Percentiles rank a stretch among this genome's conserved stretches.
These are phyloP conservation scores for Seira musarum DNA, from an alignment of 2,888 invertebrate genomes.

Conservation along the genomic window DNA sequence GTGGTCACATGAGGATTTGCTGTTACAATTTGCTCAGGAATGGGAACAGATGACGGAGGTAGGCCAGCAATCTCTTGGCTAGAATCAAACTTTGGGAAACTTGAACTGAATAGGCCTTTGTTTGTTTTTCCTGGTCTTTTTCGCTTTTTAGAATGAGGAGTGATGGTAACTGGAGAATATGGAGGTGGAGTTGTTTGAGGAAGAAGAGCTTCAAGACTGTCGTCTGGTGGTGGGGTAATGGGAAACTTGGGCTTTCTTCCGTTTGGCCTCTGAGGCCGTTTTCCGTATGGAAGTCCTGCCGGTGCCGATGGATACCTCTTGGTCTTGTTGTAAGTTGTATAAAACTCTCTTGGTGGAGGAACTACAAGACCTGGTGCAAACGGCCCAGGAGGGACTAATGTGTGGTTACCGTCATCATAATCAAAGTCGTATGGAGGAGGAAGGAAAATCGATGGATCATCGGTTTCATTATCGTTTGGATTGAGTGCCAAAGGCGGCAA, in stretches of 20 bases:
- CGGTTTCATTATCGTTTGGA: conserved; percentile 78
- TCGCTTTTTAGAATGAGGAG: conserved; percentile 59
- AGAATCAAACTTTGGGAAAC: conserved; percentile 53
- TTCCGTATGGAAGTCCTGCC: conserved; percentile 49
- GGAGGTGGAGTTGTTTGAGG: conserved; percentile 60
- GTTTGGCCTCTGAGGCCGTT: conserved; percentile 67
- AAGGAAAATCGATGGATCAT: conserved; percentile 92
- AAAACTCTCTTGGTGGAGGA: conserved; percentile 91
- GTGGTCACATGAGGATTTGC: conserved; percentile 41
- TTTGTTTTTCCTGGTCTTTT: conserved; percentile 63
- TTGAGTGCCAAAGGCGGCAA: conserved; percentile 71
- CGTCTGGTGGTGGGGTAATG: conserved; percentile 68
- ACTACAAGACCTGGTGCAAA: conserved; percentile 90
- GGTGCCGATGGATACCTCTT: conserved; percentile 35
- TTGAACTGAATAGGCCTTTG: conserved; percentile 53
- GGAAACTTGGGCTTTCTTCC: conserved; percentile 69
- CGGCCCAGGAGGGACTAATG: conserved; percentile 85
- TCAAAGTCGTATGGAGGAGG: conserved; percentile 90
- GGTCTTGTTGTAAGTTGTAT: conserved; percentile 79
- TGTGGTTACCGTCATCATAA: conserved; percentile 85
- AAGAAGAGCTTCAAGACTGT: conserved; percentile 62
- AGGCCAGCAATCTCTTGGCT: conserved; percentile 55
- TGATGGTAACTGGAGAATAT: conserved; percentile 28
- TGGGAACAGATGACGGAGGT: conserved; percentile 34
- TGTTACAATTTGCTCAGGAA: conserved; percentile 45